Percentiles rank a stretch among this genome's conserved stretches.
Evolutionary conservation across 2,797 vertebrate genomes (phyloP).

Genomic region (Enteromius anoplus): DNA sequence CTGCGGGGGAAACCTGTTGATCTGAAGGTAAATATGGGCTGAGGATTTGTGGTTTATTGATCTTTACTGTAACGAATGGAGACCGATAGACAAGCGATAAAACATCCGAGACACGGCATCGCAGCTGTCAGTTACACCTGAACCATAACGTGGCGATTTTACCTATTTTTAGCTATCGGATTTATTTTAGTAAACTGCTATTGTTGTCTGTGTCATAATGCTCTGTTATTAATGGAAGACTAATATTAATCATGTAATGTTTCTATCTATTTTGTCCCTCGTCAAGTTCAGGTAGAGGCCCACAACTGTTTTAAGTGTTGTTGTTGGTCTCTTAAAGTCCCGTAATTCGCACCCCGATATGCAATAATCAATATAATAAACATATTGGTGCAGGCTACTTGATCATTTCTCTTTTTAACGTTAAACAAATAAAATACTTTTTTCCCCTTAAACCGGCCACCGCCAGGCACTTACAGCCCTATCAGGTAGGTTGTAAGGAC

Average conservation of each 20-base stretch:
- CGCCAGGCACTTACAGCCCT: conserved; percentile 41
- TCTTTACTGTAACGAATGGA: conserved; percentile 16
- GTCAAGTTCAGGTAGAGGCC: neutral
- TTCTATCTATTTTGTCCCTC: neutral
- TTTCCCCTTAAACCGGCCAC: conserved; percentile 1
- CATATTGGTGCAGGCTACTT: neutral
- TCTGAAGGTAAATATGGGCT: conserved; percentile 29
- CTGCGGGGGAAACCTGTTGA: conserved; percentile 43
- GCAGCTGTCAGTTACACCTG: conserved; percentile 21
- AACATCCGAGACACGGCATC: neutral
- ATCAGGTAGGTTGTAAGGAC: conserved; percentile 68
- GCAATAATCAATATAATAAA: neutral
- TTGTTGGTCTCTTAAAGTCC: neutral
- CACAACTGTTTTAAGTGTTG: neutral
- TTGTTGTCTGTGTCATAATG: neutral
- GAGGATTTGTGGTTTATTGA: conserved; percentile 9
- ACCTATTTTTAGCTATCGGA: neutral
- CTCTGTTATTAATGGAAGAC: neutral
- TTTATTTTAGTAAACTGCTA: neutral
- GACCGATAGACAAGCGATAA: neutral
- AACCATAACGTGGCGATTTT: neutral
- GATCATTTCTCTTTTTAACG: neutral
- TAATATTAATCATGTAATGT: neutral
- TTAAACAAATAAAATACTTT: neutral
- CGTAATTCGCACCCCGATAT: neutral